Evolutionary conservation across 2,797 vertebrate genomes (phyloP).

Genomic region (Chelidonichthys spinosus): DNA sequence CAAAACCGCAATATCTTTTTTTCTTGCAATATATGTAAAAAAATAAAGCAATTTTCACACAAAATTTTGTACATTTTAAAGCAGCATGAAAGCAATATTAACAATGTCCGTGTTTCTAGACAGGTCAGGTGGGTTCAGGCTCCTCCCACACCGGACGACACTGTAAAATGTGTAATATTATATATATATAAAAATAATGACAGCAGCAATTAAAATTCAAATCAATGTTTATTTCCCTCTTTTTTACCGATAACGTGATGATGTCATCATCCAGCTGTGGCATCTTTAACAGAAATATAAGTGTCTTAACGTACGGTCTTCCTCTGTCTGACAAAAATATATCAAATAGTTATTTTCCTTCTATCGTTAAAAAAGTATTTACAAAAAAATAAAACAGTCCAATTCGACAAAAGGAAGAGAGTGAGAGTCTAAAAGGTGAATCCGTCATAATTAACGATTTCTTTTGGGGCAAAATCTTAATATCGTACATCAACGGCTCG

Average conservation of each 20-base stretch:
- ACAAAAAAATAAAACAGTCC: conserved; percentile 71
- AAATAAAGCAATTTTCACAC: too few species aligned
- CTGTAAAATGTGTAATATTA: too few species aligned
- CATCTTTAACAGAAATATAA: conserved; percentile 18
- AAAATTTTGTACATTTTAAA: too few species aligned
- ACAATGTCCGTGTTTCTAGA: too few species aligned
- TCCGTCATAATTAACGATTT: background rate
- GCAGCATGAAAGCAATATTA: too few species aligned
- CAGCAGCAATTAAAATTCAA: conserved; percentile 16
- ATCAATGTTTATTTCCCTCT: conserved; percentile 45
- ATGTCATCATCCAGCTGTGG: conserved; percentile 26
- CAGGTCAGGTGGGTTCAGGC: too few species aligned
- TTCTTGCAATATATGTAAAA: too few species aligned
- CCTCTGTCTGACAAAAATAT: conserved; percentile 70
- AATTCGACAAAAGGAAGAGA: conserved; percentile 38
- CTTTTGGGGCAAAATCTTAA: background rate
- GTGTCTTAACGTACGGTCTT: conserved; percentile 33
- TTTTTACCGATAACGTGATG: conserved; percentile 10
- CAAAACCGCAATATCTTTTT: too few species aligned
- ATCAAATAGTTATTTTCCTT: conserved; percentile 57
- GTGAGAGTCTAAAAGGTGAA: conserved; percentile 9
- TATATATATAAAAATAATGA: too few species aligned
- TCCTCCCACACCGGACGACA: too few species aligned
- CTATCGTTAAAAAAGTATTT: conserved; percentile 69
- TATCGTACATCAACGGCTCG: background rate